phyloP scores from a whole-genome alignment of 2,888 invertebrate genomes.

The Napeogenes inachia region DNA sequence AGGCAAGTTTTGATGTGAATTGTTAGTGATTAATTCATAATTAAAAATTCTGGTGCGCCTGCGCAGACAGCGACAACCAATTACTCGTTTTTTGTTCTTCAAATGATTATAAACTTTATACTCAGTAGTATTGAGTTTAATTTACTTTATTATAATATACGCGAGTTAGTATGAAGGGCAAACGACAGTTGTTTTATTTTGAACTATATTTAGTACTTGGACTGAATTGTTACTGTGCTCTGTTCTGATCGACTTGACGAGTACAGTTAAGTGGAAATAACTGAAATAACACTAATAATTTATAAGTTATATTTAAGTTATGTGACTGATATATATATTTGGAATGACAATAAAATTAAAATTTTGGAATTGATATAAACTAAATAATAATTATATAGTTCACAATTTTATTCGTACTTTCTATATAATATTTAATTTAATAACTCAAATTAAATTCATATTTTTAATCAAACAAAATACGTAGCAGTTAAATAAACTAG shows the following conservation, averaged over 20 bases:
- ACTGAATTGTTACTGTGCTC: slow-evolving; percentile 75
- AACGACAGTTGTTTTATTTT: slow-evolving; percentile 76
- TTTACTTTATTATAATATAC: slow-evolving; percentile 45
- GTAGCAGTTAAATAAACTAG: background rate
- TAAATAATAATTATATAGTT: too few species aligned
- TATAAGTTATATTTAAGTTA: too few species aligned
- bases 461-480: background rate
- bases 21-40: slow-evolving; percentile 76
- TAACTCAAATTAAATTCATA: background rate
- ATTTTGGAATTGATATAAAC: too few species aligned
- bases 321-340: too few species aligned
- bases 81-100: slow-evolving; percentile 52
- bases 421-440: too few species aligned
- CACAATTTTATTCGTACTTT: too few species aligned
- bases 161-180: slow-evolving; percentile 68
- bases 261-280: too few species aligned
- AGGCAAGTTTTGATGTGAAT: slow-evolving; percentile 67
- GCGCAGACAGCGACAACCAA: slow-evolving; percentile 68
- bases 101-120: slow-evolving; percentile 56
- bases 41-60: slow-evolving; percentile 76
- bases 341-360: background rate
- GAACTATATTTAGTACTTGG: slow-evolving; percentile 74
- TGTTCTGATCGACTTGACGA: slow-evolving; percentile 49
- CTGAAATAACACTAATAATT: too few species aligned
- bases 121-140: slow-evolving; percentile 46